A percentile compares a stretch with the other conserved stretches of the same genome.
phyloP scores from a whole-genome alignment of 2,113 vertebrate genomes.

The Myotis yumanensis region DNA sequence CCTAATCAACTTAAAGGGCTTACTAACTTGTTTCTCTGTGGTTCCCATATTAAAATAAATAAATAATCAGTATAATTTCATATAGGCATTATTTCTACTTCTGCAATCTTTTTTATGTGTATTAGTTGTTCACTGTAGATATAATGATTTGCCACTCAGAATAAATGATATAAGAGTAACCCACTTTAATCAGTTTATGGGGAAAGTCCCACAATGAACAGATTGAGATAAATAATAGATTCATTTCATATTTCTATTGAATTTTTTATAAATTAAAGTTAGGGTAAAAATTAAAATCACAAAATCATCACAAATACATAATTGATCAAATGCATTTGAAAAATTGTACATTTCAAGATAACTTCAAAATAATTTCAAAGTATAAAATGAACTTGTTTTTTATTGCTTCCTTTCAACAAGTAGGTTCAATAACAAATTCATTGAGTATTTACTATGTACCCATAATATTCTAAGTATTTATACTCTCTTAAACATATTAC shows the following conservation, averaged over 20 bases:
- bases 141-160: slow-evolving; percentile 68
- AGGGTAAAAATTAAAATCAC: neutral
- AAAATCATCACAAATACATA: neutral
- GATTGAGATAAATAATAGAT: slow-evolving; percentile 66
- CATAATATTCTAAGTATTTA: neutral
- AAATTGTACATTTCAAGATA: neutral
- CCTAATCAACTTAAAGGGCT: slow-evolving; percentile 77
- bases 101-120: slow-evolving; percentile 56
- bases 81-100: slow-evolving; percentile 55
- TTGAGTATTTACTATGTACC: neutral
- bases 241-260: neutral
- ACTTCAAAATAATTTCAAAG: neutral
- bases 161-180: slow-evolving; percentile 65
- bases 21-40: slow-evolving; percentile 62
- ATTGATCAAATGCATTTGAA: neutral
- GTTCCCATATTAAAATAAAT: slow-evolving; percentile 37
- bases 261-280: slow-evolving; percentile 52
- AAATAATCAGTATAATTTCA: slow-evolving; percentile 48
- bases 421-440: neutral
- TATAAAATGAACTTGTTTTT: neutral
- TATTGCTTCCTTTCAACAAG: neutral
- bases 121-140: slow-evolving; percentile 48
- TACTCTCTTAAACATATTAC: neutral
- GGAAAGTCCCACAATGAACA: slow-evolving; percentile 51
- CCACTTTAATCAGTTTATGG: slow-evolving; percentile 63